Evolutionary conservation across 2,113 vertebrate species (phyloP).

Genomic region (Gymnorhina tibicen): DNA sequence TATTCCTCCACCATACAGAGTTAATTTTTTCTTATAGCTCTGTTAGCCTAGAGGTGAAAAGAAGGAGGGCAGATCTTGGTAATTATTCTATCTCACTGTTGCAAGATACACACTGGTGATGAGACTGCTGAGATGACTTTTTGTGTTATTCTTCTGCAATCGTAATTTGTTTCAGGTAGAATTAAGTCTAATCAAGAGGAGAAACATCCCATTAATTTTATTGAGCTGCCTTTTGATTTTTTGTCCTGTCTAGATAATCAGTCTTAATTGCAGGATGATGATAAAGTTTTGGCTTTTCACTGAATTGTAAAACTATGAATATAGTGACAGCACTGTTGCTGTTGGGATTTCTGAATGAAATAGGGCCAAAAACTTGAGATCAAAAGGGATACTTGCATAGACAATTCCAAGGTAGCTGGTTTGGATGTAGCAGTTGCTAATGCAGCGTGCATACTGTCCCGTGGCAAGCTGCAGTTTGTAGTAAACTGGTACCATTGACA

Average conservation of each 20-base stretch:
- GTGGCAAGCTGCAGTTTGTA: background rate
- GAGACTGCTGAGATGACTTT: background rate
- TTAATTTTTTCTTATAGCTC: background rate
- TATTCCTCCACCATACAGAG: background rate
- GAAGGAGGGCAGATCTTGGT: background rate
- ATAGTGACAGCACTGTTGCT: background rate
- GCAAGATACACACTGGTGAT: rapidly evolving
- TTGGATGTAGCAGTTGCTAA: background rate
- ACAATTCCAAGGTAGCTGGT: background rate
- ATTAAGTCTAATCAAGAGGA: background rate
- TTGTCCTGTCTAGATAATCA: background rate
- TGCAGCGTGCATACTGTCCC: rapidly evolving
- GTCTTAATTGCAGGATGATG: background rate
- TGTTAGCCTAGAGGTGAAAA: background rate
- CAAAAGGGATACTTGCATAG: background rate
- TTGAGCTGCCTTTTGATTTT: background rate
- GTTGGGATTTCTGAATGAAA: background rate
- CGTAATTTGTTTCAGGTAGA: background rate
- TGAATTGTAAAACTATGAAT: background rate
- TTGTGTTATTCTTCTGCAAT: background rate
- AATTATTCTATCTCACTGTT: background rate
- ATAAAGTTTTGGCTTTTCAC: background rate
- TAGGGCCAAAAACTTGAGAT: background rate
- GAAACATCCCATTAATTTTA: background rate
- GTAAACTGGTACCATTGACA: background rate